Evolutionary conservation across 2,113 vertebrate species (phyloP).

Genomic region (Paralichthys olivaceus): DNA sequence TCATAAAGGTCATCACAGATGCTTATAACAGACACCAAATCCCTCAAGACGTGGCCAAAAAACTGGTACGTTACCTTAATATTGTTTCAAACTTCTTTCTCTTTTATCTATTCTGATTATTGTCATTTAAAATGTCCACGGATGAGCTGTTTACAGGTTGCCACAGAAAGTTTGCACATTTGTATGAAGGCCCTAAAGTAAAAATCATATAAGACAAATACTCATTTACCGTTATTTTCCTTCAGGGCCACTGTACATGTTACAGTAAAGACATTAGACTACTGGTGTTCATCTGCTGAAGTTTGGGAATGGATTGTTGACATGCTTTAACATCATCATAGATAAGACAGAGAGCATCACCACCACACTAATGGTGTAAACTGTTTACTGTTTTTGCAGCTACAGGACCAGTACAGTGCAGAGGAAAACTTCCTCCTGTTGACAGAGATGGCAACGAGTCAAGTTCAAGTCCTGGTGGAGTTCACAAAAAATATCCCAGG

Average conservation of each 20-base stretch:
- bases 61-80: constrained; percentile 85
- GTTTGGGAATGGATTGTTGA: background rate
- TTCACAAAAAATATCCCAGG: constrained; percentile 99
- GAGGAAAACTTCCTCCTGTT: constrained; percentile 97
- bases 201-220: too few species aligned
- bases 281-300: too few species aligned
- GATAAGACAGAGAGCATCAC: too few species aligned
- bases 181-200: too few species aligned
- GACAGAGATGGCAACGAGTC: constrained; percentile 97
- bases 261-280: too few species aligned
- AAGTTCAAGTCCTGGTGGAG: constrained; percentile 97
- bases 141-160: background rate
- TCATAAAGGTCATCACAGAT: constrained; percentile 90
- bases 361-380: background rate
- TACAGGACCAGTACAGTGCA: constrained; percentile 92
- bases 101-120: background rate
- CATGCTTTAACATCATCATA: background rate
- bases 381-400: constrained; percentile 70
- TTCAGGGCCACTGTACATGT: too few species aligned
- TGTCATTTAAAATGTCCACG: too few species aligned
- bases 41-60: constrained; percentile 94
- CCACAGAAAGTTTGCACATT: too few species aligned
- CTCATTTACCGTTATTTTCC: too few species aligned
- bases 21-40: constrained; percentile 94
- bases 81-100: background rate